phyloP scores from a whole-genome alignment of 1,140 invertebrate species.

The Saccostrea cuccullata region DNA sequence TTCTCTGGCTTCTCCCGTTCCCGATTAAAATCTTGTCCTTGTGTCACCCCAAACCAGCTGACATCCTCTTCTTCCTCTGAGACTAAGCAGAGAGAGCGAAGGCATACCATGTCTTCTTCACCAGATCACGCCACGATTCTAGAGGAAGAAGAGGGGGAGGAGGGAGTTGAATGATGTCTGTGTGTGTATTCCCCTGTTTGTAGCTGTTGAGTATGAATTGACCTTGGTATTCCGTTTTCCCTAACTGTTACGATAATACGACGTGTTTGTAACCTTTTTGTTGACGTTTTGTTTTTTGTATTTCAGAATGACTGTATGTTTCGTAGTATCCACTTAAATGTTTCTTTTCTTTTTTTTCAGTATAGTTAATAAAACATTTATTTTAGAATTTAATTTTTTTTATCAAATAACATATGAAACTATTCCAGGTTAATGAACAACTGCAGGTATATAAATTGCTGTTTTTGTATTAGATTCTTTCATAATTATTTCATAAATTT shows the following conservation, averaged over 20 bases:
- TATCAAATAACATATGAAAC: neutral
- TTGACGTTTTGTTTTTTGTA: too few relatives aligned
- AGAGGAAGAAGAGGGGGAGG: neutral
- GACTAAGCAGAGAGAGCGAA: neutral
- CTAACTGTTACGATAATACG: too few relatives aligned
- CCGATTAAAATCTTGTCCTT: neutral
- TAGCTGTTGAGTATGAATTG: neutral
- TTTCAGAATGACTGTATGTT: too few relatives aligned
- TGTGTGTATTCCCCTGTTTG: neutral
- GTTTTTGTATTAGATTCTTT: neutral
- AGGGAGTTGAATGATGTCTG: neutral
- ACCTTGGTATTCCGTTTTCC: neutral
- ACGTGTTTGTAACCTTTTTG: too few relatives aligned
- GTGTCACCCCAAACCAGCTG: neutral
- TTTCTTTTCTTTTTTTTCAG: too few relatives aligned
- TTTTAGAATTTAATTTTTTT: neutral
- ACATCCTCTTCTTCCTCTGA: neutral
- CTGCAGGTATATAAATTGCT: neutral
- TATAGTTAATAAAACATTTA: neutral
- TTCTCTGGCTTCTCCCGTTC: neutral
- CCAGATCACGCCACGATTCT: neutral
- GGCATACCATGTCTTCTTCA: neutral
- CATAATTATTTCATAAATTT: neutral
- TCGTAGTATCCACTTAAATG: too few relatives aligned
- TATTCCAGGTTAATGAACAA: conserved; percentile 13